Percentiles rank a stretch among this genome's conserved stretches.
Evolutionary conservation across 2,797 vertebrate species (phyloP).

Genomic region (Melanotaenia pygmaea): DNA sequence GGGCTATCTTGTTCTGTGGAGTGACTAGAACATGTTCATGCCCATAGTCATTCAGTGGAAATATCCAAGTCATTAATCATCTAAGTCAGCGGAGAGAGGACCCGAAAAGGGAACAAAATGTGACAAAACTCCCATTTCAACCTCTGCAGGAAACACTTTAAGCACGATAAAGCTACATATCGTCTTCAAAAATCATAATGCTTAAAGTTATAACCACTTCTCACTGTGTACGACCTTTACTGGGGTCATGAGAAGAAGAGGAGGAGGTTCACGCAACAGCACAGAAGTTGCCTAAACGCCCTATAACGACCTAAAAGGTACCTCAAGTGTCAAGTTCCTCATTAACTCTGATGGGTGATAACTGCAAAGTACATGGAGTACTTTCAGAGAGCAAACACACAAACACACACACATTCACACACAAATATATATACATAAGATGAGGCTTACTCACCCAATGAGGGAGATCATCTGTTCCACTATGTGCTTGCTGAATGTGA

Average conservation of each 20-base stretch:
- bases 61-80: constrained; percentile 66
- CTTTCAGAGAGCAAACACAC: constrained; percentile 19
- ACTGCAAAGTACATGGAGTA: constrained; percentile 26
- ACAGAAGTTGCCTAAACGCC: constrained; percentile 46
- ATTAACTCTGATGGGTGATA: constrained; percentile 58
- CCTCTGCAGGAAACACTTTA: constrained; percentile 13
- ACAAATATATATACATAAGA: constrained; percentile 8
- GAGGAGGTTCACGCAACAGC: constrained; percentile 29
- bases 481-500: constrained; percentile 94
- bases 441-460: constrained; percentile 91
- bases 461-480: constrained; percentile 95
- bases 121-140: constrained; percentile 41
- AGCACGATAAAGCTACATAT: constrained; percentile 1
- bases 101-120: constrained; percentile 31
- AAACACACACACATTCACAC: constrained; percentile 17
- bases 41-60: constrained; percentile 63
- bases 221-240: constrained; percentile 26
- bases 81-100: constrained; percentile 20
- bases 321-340: constrained; percentile 46
- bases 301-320: constrained; percentile 22
- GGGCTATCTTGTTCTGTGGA: constrained; percentile 50
- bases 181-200: constrained; percentile 20
- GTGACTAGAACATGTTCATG: constrained; percentile 61
- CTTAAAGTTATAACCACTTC: constrained; percentile 25
- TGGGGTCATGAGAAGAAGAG: constrained; percentile 22